Evolutionary conservation across 2,797 vertebrate genomes (phyloP), one percentile per base, ranked within the genome.

Genomic region (Kryptopterus vitreolus): DNA sequence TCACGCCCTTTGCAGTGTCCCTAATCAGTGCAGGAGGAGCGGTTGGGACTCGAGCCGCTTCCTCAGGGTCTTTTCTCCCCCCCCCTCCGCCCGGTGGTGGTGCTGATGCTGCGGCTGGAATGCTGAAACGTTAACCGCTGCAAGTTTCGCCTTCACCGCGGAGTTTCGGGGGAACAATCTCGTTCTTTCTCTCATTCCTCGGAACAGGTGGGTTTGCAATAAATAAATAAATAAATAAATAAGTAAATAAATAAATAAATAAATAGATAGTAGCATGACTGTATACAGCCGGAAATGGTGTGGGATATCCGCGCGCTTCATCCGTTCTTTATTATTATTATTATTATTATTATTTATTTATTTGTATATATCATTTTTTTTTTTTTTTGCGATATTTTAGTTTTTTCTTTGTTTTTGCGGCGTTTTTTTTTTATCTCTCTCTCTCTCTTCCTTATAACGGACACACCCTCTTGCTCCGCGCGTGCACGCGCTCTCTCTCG

Each of bases 401-500:
- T 4, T 29, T 15, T 11, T 61, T 18, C 76, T 55, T 80, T 55
- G n/a, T n/a, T n/a, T n/a, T n/a, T n/a, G n/a, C n/a, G n/a, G n/a
- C 38, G 38, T 9, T 9, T 50, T 48, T 76, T 71, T 75, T 48
- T 78, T 22, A n/a, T 8, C 18, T 35, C 10, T 61, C 5, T 31
- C 12, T 57, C 7, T 53, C n/a, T 53, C 20, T 68, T 65, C 66
- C 46, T 71, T 79, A 26, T 38, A 61, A 33, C 57, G 84, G 86
- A 82, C 86, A 87, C 86, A 85, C 86, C 86, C 85, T 87, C 77
- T 78, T 70, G 57, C 7, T 24, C 73, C 58, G 73, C 20, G 77
- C 48, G 52, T 70, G 76, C 72, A 73, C 57, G 52, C 74, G 76
- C 72, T 73, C 68, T 71, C 66, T 78, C 70, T 62, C 35, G 29